Evolutionary conservation across 2,113 vertebrate species (phyloP).

Genomic region (Brachyhypopomus gauderio): DNA sequence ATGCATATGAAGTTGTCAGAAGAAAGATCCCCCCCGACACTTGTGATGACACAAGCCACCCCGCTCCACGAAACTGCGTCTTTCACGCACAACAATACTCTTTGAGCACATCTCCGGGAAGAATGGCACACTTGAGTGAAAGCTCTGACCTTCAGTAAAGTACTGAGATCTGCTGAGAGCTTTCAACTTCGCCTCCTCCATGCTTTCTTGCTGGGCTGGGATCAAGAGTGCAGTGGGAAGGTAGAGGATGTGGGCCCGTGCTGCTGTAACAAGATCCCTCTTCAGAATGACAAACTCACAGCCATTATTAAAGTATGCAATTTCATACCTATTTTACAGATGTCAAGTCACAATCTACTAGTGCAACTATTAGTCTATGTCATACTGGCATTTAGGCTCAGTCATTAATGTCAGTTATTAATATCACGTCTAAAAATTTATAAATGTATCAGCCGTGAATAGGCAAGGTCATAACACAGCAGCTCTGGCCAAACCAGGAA

Average conservation of each 20-base stretch:
- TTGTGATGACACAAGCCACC: not conserved
- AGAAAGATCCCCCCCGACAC: not conserved
- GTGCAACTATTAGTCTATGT: not conserved
- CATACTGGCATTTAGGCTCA: not conserved
- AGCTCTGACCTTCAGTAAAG: conserved; percentile 43
- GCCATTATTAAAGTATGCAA: not conserved
- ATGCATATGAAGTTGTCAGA: not conserved
- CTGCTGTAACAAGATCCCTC: not conserved
- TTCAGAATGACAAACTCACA: not conserved
- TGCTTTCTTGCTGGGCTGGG: not conserved
- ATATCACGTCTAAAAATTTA: conserved; percentile 47
- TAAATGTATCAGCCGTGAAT: conserved; percentile 35
- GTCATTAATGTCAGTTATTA: conserved; percentile 35
- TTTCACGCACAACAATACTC: conserved; percentile 14
- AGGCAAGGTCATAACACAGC: conserved; percentile 47
- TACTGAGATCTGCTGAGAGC: conserved; percentile 41
- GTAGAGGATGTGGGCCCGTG: not conserved
- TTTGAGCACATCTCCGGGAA: not conserved
- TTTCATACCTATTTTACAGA: not conserved
- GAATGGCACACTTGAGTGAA: not conserved
- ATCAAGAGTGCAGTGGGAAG: conserved; percentile 4
- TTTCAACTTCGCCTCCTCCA: conserved; percentile 31
- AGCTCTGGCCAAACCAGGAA: not conserved
- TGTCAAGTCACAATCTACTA: not conserved
- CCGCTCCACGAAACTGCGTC: not conserved